phyloP scores from a whole-genome alignment of 2,113 vertebrate species.

The Lepidothrix coronata region DNA sequence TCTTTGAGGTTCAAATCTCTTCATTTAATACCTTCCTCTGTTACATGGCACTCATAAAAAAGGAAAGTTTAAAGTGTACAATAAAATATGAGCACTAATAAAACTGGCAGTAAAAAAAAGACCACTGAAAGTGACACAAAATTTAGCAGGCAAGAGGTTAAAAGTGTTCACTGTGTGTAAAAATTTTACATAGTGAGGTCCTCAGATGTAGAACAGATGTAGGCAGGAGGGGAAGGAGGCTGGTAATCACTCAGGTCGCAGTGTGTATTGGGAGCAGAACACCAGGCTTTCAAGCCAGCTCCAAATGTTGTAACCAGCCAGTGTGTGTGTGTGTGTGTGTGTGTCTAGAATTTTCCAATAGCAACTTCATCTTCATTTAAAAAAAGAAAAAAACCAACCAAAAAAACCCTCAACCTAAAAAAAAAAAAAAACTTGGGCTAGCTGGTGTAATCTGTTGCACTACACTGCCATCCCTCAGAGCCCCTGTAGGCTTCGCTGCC shows the following conservation, averaged over 20 bases:
- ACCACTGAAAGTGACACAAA: slow-evolving; percentile 68
- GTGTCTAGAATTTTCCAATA: slow-evolving; percentile 77
- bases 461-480: slow-evolving; percentile 87
- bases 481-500: slow-evolving; percentile 96
- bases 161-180: slow-evolving; percentile 80
- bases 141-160: slow-evolving; percentile 84
- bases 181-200: slow-evolving; percentile 80
- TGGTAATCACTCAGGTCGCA: slow-evolving; percentile 73
- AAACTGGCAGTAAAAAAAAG: slow-evolving; percentile 73
- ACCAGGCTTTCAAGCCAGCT: slow-evolving; percentile 72
- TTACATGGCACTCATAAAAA: slow-evolving; percentile 68
- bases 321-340: slow-evolving; percentile 21
- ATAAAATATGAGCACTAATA: slow-evolving; percentile 78
- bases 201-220: slow-evolving; percentile 85
- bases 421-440: slow-evolving; percentile 69
- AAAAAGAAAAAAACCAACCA: neutral
- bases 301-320: slow-evolving; percentile 72
- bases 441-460: slow-evolving; percentile 89
- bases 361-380: slow-evolving; percentile 75
- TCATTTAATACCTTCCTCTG: slow-evolving; percentile 70
- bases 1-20: slow-evolving; percentile 70
- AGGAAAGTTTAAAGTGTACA: slow-evolving; percentile 71
- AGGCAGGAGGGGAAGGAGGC: slow-evolving; percentile 76
- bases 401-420: neutral
- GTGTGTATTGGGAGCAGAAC: slow-evolving; percentile 72